Evolutionary conservation across 2,113 vertebrate species (phyloP).

Genomic region (Genyomyrus donnyi): DNA sequence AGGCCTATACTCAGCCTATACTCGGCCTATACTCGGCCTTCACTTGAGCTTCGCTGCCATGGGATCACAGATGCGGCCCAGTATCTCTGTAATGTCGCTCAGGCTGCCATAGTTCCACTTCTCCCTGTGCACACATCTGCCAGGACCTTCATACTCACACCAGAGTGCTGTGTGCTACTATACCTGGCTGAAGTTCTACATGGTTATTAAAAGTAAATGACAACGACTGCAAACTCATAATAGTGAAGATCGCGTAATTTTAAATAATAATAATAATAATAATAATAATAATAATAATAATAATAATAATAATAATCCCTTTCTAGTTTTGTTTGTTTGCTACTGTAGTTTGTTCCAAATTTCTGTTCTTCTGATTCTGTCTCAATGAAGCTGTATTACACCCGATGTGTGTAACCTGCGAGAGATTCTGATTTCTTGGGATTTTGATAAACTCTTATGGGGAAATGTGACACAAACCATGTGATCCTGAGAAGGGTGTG

Average conservation of each 20-base stretch:
- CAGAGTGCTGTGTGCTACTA: not conserved
- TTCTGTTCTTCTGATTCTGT: not conserved
- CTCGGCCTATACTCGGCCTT: not conserved
- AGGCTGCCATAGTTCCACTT: slow-evolving; percentile 20
- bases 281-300: no score
- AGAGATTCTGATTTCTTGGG: slow-evolving; percentile 20
- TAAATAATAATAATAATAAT: not conserved
- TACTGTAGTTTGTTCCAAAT: not conserved
- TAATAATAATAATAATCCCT: no score
- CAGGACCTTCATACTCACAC: not conserved
- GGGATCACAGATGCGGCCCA: slow-evolving; percentile 36
- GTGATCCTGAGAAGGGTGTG: not conserved
- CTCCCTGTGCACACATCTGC: slow-evolving; percentile 13
- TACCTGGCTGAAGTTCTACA: not conserved
- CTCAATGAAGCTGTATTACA: not conserved
- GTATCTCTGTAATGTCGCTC: slow-evolving; percentile 32
- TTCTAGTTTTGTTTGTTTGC: not conserved
- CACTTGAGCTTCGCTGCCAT: slow-evolving; percentile 27
- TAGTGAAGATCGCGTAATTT: not conserved
- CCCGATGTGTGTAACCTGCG: slow-evolving; percentile 9
- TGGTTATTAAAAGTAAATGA: not conserved
- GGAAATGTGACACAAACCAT: not conserved
- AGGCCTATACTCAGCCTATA: not conserved
- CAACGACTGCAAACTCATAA: not conserved
- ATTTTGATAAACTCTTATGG: slow-evolving; percentile 13